Conservation (phyloP, 2,113 vertebrate species). For the Myotis davidii region DNA sequence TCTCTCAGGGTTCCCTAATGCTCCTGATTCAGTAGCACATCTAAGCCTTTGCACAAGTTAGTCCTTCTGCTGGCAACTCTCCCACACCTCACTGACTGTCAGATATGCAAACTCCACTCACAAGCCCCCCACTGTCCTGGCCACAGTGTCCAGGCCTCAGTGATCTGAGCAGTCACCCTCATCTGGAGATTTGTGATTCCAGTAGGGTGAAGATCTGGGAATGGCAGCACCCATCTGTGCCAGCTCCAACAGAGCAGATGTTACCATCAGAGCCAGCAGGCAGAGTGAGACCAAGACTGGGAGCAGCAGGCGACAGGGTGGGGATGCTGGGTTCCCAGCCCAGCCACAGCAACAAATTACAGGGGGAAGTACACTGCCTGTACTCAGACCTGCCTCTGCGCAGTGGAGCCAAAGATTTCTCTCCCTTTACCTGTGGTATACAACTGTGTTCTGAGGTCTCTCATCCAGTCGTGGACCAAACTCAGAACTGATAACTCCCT, state of each 20-base stretch:
- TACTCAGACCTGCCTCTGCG: background rate
- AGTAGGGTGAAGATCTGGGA: background rate
- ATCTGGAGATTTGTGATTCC: background rate
- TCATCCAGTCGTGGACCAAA: background rate
- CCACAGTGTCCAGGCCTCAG: background rate
- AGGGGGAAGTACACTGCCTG: accelerated
- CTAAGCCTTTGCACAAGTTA: background rate
- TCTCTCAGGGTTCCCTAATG: background rate
- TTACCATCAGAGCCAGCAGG: background rate
- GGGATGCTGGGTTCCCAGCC: background rate
- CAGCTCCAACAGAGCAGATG: background rate
- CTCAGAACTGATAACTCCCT: background rate
- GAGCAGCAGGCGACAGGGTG: accelerated
- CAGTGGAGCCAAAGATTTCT: background rate
- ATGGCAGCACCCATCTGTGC: background rate
- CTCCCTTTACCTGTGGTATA: no score
- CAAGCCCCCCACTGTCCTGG: background rate
- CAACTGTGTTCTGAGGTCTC: background rate
- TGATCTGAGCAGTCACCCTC: background rate
- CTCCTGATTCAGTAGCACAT: background rate
- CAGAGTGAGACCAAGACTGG: no score
- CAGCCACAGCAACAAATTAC: background rate
- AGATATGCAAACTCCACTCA: background rate
- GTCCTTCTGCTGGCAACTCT: background rate
- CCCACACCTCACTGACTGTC: background rate